Base-by-base conservation (phyloP, 1,140 invertebrate genomes). In the Paraescarpia echinospica region DNA sequence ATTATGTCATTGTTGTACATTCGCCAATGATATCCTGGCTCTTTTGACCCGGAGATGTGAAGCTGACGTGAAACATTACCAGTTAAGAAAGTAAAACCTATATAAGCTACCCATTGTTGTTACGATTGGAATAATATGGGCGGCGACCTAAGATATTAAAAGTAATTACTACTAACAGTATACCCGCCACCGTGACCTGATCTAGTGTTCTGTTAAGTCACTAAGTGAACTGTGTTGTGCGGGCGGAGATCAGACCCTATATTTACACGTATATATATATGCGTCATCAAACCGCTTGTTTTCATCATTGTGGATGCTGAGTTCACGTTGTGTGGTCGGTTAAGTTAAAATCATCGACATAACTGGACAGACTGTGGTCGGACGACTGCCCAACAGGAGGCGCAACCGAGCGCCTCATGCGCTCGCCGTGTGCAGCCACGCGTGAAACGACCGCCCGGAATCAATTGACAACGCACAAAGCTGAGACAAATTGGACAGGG, bases 401-500 rank as follows among this genome's bases (percentile, higher is more conserved):
- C 59, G 59, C 59, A 77, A 77, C 59, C 59, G 14, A 41, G 12
- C 59, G 59, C 59, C 12, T 27, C 59, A 2, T 77, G 59, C 12
- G 22, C 59, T 31, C 59, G 22, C 59, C 59, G 12, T 77, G 59
- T 77, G 14, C 59, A 77, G 59, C 59, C 59, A 77, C 4, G 59
- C 59, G 59, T 77, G 59, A 77, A 77, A 77, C 59, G 59, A 77
- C 59, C 59, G 59, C 59, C 59, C 59, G 59, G 59, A 77, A 77
- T 77, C 59, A 77, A 77, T 77, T 77, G 59, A 27, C 59, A 77
- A 22, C 59, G 59, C 59, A 77, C 59, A 77, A 77, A 77, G 59
- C 59, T 77, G 59, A 77, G 59, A 77, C 59, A 77, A 77, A 77
- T 77, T 77, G 59, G 59, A 77, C 59, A 77, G 59, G 59, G 59